These are phyloP conservation scores for Augiades crinisus DNA, from an alignment of 2,888 invertebrate genomes.

Conservation along the genomic window DNA sequence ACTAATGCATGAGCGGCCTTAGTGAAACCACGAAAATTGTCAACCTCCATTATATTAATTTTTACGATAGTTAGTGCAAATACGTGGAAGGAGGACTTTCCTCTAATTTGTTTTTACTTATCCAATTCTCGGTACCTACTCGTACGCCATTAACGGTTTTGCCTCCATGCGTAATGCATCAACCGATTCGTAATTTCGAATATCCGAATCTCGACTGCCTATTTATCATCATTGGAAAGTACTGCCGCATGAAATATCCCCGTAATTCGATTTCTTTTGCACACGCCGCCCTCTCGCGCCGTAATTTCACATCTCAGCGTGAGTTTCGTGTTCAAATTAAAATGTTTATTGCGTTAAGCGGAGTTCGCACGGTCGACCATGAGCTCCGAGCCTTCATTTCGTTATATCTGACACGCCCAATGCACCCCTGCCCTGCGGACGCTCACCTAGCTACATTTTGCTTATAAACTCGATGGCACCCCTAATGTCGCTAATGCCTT, in stretches of 20 bases:
- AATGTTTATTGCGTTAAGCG: slow-evolving; percentile 79
- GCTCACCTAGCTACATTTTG: slow-evolving; percentile 43
- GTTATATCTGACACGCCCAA: slow-evolving; percentile 68
- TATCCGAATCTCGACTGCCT: slow-evolving; percentile 22
- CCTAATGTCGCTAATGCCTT: slow-evolving; percentile 70
- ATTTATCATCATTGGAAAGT: slow-evolving; percentile 30
- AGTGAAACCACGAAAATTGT: too few relatives aligned
- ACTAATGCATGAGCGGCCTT: too few relatives aligned
- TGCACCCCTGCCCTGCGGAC: slow-evolving; percentile 45
- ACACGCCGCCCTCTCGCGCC: slow-evolving; percentile 58
- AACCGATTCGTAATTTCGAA: slow-evolving; percentile 22
- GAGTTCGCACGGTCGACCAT: slow-evolving; percentile 72
- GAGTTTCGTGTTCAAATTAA: slow-evolving; percentile 79
- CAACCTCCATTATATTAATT: too few relatives aligned
- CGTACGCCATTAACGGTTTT: slow-evolving; percentile 17
- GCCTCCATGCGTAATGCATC: slow-evolving; percentile 20
- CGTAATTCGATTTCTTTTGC: slow-evolving; percentile 68
- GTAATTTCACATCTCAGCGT: slow-evolving; percentile 77
- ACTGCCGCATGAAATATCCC: slow-evolving; percentile 53
- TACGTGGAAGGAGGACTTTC: background rate
- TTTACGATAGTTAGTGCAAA: too few relatives aligned
- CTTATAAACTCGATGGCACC: slow-evolving; percentile 64
- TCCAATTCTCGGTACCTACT: slow-evolving; percentile 3
- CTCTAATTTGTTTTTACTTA: background rate
- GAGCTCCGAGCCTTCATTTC: slow-evolving; percentile 71